Conservation (phyloP, 2,113 vertebrate genomes). For the Leucoraja erinaceus region DNA sequence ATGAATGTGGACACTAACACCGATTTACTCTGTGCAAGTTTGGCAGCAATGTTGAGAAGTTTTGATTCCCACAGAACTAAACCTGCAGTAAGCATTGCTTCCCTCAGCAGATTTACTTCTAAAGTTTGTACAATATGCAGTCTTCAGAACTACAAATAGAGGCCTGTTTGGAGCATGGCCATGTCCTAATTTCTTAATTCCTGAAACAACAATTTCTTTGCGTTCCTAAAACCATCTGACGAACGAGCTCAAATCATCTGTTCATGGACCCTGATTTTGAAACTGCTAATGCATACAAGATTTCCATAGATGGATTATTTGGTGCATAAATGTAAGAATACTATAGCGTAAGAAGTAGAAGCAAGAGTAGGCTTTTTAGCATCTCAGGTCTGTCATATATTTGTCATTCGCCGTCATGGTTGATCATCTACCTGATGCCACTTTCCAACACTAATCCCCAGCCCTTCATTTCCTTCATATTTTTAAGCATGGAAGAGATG, state of each 20-base stretch:
- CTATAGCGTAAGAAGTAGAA: too few relatives aligned
- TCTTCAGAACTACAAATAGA: slow-evolving; percentile 10
- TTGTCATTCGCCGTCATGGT: too few relatives aligned
- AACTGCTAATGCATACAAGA: not conserved
- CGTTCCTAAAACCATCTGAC: not conserved
- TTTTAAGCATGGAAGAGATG: not conserved
- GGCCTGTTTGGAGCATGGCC: not conserved
- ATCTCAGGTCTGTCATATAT: too few relatives aligned
- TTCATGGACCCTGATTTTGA: not conserved
- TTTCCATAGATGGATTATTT: not conserved
- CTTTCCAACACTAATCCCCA: too few relatives aligned
- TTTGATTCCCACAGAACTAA: not conserved
- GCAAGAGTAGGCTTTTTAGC: too few relatives aligned
- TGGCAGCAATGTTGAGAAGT: not conserved
- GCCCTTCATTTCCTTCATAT: too few relatives aligned
- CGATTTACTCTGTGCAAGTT: not conserved
- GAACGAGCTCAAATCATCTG: not conserved
- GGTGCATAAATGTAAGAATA: too few relatives aligned
- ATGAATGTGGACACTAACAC: not conserved
- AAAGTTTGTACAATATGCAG: not conserved
- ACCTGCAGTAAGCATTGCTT: not conserved
- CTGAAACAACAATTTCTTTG: not conserved
- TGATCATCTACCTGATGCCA: too few relatives aligned
- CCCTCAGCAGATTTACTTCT: not conserved
- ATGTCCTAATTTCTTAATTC: not conserved